A percentile compares a stretch with the other conserved stretches of the same genome.
These are phyloP conservation scores for Peromyscus leucopus DNA, from an alignment of 2,113 vertebrate genomes.

Conservation along the genomic window DNA sequence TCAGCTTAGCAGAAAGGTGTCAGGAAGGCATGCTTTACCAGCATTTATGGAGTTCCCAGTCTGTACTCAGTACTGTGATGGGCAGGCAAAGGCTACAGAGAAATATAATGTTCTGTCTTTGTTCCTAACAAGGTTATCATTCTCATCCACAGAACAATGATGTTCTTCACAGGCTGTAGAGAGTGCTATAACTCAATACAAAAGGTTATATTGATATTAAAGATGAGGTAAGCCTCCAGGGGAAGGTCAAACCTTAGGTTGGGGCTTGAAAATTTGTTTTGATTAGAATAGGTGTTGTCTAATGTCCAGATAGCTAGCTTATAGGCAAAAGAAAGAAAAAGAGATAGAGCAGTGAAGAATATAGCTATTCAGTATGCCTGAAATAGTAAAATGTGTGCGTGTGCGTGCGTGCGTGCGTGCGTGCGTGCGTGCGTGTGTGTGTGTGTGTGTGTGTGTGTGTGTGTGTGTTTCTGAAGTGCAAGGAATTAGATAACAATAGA, in stretches of 20 bases:
- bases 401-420: too few relatives aligned
- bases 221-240: not conserved
- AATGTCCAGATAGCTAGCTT: not conserved
- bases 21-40: constrained; percentile 3
- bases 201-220: not conserved
- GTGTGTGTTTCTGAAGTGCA: not conserved
- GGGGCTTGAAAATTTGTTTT: constrained; percentile 36
- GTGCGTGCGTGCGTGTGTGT: too few relatives aligned
- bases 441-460: too few relatives aligned
- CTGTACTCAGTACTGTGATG: not conserved
- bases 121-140: constrained; percentile 58
- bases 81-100: constrained; percentile 42
- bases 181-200: not conserved
- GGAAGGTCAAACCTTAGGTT: not conserved
- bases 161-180: not conserved
- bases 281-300: not conserved
- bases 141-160: constrained; percentile 1
- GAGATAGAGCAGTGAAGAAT: not conserved
- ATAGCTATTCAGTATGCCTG: not conserved
- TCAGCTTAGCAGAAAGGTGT: not conserved
- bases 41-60: not conserved
- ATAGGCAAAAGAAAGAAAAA: not conserved
- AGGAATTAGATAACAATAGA: not conserved
- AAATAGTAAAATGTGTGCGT: not conserved
- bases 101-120: constrained; percentile 48